Conservation (phyloP, 2,113 vertebrate species). For the Chroicocephalus ridibundus region DNA sequence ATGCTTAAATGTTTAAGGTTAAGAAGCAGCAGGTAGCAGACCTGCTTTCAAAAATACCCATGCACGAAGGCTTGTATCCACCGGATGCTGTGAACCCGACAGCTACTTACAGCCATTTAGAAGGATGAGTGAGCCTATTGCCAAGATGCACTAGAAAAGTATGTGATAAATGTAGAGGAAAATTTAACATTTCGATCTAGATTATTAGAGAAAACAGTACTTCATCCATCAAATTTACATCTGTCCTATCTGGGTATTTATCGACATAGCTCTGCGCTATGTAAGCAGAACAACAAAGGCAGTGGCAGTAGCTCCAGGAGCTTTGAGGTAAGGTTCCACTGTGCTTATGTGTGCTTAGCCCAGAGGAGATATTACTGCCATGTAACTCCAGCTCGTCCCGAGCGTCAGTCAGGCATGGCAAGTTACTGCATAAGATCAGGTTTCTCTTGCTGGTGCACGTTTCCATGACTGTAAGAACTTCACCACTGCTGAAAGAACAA, state of each 20-base stretch:
- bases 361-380: not conserved
- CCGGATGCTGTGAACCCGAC: not conserved
- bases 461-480: not conserved
- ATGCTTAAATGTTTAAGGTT: not conserved
- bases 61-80: not conserved
- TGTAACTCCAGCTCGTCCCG: not conserved
- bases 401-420: not conserved
- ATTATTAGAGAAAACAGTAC: constrained; percentile 22
- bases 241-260: not conserved
- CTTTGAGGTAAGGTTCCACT: not conserved
- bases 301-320: not conserved
- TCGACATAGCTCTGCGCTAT: not conserved
- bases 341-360: not conserved
- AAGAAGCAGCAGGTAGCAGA: not conserved
- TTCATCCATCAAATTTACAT: constrained; percentile 30
- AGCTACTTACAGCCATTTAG: not conserved
- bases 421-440: not conserved
- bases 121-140: not conserved
- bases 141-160: not conserved
- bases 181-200: constrained; percentile 4
- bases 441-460: not conserved
- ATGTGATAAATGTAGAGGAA: not conserved
- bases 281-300: not conserved
- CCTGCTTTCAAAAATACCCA: not conserved
- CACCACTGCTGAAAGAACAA: not conserved